Base-by-base conservation (phyloP, 2,797 vertebrate species). In the Brachyrhaphis roseni region DNA sequence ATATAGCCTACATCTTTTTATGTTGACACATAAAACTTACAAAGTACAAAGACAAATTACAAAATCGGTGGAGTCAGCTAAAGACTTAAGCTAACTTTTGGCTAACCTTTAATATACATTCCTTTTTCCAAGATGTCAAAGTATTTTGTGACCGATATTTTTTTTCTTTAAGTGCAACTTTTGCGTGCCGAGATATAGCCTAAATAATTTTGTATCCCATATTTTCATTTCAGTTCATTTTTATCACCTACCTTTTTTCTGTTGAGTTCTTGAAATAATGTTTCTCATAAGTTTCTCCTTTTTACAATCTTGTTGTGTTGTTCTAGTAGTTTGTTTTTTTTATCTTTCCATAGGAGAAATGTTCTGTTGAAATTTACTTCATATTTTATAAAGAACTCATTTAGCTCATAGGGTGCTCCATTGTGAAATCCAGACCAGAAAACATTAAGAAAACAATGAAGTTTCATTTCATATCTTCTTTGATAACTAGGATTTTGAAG, bases 321-420 rank as follows among this genome's bases (percentile, higher is more conserved):
- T 39, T 11, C 5, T 13, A 55, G 8, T 51, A 51, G 47, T 47
- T 47, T 15, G 1, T 47, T 86, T 55, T 55, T 90, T 45, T 73
- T 71, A 73, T 41, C 43, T 76, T 73, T 34, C 55, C 5, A 8
- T 77, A 73, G 10, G 5, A 80, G 53, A 86, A 71, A 75, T 0
- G 68, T 12, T 81, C 77, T 81, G 75, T 77, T 83, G 41, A 74
- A 70, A 77, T 82, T 79, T 26, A 3, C n/a, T 76, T 78, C 7
- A 20, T 77, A 18, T 87, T 88, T 80, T 71, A 84, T 11, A 16
- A 2, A 79, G n/a, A 76, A 59, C 36, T 43, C 2, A 55, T 51
- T 82, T 72, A 78, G 71, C 49, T 43, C 59, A 57, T 18, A 26
- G 78, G 57, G 90, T 89, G 86, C 88, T 34, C 73, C 81, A 87